Evolutionary conservation across 2,888 invertebrate genomes (phyloP).

Genomic region (Tuta absoluta): DNA sequence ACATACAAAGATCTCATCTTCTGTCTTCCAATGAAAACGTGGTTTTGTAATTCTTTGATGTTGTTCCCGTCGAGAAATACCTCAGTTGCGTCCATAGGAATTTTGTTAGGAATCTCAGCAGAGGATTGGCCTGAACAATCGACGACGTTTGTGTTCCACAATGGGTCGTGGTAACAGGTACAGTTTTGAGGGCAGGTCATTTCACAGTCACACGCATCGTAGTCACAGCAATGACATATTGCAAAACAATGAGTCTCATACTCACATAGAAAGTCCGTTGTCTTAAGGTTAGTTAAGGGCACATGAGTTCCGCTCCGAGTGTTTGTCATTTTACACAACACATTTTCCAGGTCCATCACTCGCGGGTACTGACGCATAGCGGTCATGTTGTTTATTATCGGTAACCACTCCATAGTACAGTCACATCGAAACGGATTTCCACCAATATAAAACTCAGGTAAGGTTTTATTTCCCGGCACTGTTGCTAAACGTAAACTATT

Average conservation of each 20-base stretch:
- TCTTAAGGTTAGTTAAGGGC: constrained; percentile 87
- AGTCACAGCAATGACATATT: constrained; percentile 97
- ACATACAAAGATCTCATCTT: constrained; percentile 93
- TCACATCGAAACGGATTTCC: constrained; percentile 97
- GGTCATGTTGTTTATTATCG: constrained; percentile 92
- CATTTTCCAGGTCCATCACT: constrained; percentile 93
- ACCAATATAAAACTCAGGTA: constrained; percentile 94
- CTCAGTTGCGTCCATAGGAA: constrained; percentile 97
- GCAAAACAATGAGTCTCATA: constrained; percentile 97
- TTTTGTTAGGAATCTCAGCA: constrained; percentile 88
- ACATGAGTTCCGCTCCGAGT: constrained; percentile 90
- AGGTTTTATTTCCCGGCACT: constrained; percentile 85
- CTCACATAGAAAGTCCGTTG: constrained; percentile 93
- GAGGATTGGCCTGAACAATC: constrained; percentile 92
- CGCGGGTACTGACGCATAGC: constrained; percentile 91
- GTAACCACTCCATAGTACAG: constrained; percentile 97
- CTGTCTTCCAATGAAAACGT: constrained; percentile 94
- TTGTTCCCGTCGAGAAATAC: constrained; percentile 96
- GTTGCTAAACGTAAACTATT: constrained; percentile 90
- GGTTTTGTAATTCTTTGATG: constrained; percentile 90
- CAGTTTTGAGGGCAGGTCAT: constrained; percentile 97
- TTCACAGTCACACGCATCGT: constrained; percentile 97
- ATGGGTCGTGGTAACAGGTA: constrained; percentile 96
- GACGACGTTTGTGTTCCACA: constrained; percentile 95
- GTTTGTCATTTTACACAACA: constrained; percentile 93